Evolutionary conservation across 2,113 vertebrate genomes (phyloP).

Genomic region (Delphinapterus leucas): DNA sequence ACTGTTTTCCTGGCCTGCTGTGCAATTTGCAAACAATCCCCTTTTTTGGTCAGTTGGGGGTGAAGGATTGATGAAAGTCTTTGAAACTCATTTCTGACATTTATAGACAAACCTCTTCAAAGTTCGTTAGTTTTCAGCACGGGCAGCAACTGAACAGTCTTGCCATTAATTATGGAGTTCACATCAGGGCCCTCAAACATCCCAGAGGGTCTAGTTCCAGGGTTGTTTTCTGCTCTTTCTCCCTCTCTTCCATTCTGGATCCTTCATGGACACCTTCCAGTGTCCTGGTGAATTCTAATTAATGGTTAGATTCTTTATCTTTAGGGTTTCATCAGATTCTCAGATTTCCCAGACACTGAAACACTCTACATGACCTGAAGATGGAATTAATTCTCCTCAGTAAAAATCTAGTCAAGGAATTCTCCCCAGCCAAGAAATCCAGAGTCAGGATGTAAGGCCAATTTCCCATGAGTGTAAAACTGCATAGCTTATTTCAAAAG

Average conservation of each 20-base stretch:
- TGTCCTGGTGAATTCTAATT: not conserved
- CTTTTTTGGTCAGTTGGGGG: conserved; percentile 33
- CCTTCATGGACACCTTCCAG: not conserved
- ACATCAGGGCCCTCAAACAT: not conserved
- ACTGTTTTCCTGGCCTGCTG: conserved; percentile 53
- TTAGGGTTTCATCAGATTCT: conserved; percentile 25
- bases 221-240: not conserved
- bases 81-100: not conserved
- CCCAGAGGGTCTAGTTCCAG: not conserved
- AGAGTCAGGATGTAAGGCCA: not conserved
- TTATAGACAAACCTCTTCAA: conserved; percentile 38
- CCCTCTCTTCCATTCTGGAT: not conserved
- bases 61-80: not conserved
- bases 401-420: conserved; percentile 20
- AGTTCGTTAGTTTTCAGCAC: not conserved
- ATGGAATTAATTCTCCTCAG: not conserved
- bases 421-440: not conserved
- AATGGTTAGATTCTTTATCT: not conserved
- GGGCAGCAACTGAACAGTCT: not conserved
- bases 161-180: not conserved
- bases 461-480: not conserved
- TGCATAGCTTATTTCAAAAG: not conserved
- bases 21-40: conserved; percentile 67
- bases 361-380: not conserved
- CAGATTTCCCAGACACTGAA: not conserved